These are phyloP conservation scores for Hydrochoerus hydrochaeris DNA, from an alignment of 2,113 vertebrate genomes.

Conservation along the genomic window DNA sequence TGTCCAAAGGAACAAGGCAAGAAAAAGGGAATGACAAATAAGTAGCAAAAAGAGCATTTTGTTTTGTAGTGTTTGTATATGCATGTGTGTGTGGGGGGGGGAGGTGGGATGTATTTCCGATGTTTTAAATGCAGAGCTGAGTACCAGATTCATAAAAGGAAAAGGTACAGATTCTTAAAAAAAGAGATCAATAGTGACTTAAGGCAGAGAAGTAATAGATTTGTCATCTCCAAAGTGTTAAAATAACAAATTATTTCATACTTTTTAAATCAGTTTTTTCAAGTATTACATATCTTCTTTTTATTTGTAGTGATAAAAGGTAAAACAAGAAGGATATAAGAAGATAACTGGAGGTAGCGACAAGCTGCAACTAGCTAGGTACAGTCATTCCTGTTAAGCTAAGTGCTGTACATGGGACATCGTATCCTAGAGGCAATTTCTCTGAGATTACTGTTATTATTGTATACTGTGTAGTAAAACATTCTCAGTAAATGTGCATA, in stretches of 20 bases:
- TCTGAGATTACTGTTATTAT: neutral
- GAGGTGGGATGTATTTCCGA: neutral
- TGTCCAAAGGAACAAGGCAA: neutral
- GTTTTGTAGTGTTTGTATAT: no score
- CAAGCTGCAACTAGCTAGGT: neutral
- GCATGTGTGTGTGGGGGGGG: no score
- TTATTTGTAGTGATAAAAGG: conserved; percentile 18
- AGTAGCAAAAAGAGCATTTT: neutral
- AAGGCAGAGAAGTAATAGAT: neutral
- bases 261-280: neutral
- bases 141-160: neutral
- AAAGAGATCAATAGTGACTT: neutral
- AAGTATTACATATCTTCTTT: neutral
- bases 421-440: neutral
- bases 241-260: conserved; percentile 44
- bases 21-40: neutral
- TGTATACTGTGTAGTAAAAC: neutral
- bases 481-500: neutral
- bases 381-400: neutral
- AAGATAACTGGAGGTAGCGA: neutral
- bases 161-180: neutral
- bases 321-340: neutral
- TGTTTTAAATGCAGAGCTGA: neutral
- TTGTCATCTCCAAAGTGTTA: conserved; percentile 9
- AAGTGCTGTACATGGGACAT: neutral